A percentile compares a stretch with the other conserved stretches of the same genome.
Evolutionary conservation across 2,888 invertebrate species (phyloP).

Genomic region (Plagiodera versicolora): DNA sequence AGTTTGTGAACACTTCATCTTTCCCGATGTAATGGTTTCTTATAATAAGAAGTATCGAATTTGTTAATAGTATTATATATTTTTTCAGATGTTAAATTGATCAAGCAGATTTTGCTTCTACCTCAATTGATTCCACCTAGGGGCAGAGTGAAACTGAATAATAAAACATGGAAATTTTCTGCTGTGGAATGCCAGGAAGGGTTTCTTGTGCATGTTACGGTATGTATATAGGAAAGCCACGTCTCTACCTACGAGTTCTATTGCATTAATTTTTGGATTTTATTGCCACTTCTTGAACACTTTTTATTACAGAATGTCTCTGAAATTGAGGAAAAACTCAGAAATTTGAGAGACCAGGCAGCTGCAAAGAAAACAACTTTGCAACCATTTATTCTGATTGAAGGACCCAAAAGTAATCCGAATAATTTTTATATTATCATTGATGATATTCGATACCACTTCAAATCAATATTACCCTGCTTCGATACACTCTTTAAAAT

Average conservation of each 20-base stretch:
- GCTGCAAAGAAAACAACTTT: slow-evolving; percentile 10
- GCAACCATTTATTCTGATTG: slow-evolving; percentile 14
- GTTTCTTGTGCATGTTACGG: slow-evolving; percentile 6
- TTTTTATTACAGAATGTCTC: slow-evolving; percentile 7
- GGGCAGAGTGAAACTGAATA: slow-evolving; percentile 1
- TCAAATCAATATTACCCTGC: slow-evolving; percentile 3
- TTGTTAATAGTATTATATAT: slow-evolving; percentile 5
- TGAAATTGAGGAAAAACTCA: slow-evolving; percentile 7
- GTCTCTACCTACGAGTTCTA: not conserved
- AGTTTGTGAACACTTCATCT: not conserved
- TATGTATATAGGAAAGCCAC: slow-evolving; percentile 1
- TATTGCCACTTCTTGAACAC: slow-evolving; percentile 5
- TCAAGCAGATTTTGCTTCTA: not conserved
- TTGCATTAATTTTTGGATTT: not conserved
- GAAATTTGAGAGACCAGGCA: slow-evolving; percentile 3
- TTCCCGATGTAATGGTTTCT: not conserved
- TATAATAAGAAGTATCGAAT: not conserved
- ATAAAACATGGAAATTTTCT: slow-evolving; percentile 4
- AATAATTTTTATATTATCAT: slow-evolving; percentile 8
- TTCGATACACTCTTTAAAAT: slow-evolving; percentile 12
- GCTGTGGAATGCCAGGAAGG: not conserved
- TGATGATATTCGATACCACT: slow-evolving; percentile 10
- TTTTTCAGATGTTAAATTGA: slow-evolving; percentile 8
- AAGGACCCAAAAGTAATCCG: not conserved
- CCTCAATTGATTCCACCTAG: not conserved